These are phyloP conservation scores for Tipula helvola DNA, from an alignment of 2,888 invertebrate species.

Conservation along the genomic window DNA sequence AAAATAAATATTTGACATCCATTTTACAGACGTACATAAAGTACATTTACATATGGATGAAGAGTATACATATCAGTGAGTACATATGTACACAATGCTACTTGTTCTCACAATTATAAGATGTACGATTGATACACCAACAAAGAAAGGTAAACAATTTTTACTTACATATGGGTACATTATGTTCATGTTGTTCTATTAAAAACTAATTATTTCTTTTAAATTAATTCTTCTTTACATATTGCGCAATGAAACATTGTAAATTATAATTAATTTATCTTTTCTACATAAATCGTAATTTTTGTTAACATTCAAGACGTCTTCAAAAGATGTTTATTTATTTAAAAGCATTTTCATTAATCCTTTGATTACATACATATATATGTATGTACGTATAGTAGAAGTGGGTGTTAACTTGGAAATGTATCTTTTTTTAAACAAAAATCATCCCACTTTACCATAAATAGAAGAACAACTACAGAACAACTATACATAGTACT, in stretches of 20 bases:
- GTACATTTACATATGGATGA: not conserved
- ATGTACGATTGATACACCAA: not conserved
- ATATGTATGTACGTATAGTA: not conserved
- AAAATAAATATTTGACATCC: not conserved
- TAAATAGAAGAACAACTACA: not conserved
- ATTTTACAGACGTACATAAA: not conserved
- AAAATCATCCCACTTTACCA: not conserved
- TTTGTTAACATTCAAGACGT: not conserved
- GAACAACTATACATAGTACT: not conserved
- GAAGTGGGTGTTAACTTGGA: not conserved
- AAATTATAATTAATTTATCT: not conserved
- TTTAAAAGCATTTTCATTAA: slow-evolving; percentile 4
- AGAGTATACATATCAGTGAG: not conserved
- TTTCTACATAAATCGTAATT: not conserved
- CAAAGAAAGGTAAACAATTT: not conserved
- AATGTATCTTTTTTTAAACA: not conserved
- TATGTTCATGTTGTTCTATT: not conserved
- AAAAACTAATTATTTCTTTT: not conserved
- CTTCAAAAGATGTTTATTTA: not conserved
- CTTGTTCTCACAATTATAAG: not conserved
- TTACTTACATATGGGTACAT: not conserved
- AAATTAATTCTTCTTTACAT: not conserved
- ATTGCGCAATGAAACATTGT: not conserved
- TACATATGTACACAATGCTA: not conserved
- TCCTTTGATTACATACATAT: not conserved